Evolutionary conservation across 2,113 vertebrate species (phyloP), one percentile per base, ranked within the genome.

Genomic region (Indicator indicator): DNA sequence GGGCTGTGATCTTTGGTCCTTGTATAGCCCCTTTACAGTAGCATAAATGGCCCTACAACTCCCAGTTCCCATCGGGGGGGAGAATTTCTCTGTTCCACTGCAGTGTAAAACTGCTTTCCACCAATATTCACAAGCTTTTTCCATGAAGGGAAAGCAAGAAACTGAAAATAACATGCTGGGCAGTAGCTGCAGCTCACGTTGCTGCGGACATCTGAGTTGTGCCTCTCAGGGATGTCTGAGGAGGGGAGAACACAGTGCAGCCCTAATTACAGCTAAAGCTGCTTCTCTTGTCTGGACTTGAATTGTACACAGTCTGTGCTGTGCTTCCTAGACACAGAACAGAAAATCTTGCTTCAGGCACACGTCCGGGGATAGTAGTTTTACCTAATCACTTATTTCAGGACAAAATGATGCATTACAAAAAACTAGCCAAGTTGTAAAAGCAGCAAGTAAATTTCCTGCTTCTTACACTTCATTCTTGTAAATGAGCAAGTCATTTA

Each of bases 241-340:
- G 30, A 58, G 48, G n/a, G 20, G n/a, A 83, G 32, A 76, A n/a
- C 44, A 17, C 27, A 2, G 27, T 80, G 36, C 46, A 56, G 32
- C 38, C 15, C 21, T 64, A 18, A 36, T 52, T 19, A 27, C 54
- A 80, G 46, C 36, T 64, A 12, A 72, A 60, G 33, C 26, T 63
- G 40, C 68, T 13, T n/a, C 59, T 42, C 2, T 68, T 54, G 33
- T 72, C 48, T 28, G 64, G 14, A 63, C 38, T 14, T 40, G 26
- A 62, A 10, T 16, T 0, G 0, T 21, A 20, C 18, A 2, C 7
- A 42, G 7, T 46, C n/a, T 86, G 28, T 55, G 8, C 52, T 76
- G n/a, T 80, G 64, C 64, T 69, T 7, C 63, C 69, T 27, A 33
- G 54, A 32, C 6, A 5, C 32, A 21, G 5, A 42, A 46, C 14